Conservation (phyloP, 1,140 invertebrate species). For the Camponotus floridanus region DNA sequence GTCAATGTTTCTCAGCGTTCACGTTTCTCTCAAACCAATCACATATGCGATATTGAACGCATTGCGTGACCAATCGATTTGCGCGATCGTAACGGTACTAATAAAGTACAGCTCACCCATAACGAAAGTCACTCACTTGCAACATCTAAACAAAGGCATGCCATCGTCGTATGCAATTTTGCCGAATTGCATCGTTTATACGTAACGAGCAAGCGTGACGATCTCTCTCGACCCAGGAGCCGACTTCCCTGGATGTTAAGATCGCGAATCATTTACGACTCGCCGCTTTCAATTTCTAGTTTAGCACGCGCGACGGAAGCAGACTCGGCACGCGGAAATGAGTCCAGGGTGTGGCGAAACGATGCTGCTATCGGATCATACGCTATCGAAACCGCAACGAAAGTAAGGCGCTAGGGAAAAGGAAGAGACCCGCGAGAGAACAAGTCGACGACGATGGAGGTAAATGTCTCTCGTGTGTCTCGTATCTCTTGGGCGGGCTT, state of each 20-base stretch:
- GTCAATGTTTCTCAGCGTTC: slow-evolving; percentile 19
- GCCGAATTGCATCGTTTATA: slow-evolving; percentile 15
- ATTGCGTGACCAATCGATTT: slow-evolving; percentile 22
- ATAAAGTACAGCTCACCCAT: neutral
- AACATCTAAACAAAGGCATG: slow-evolving; percentile 20
- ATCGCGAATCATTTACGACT: slow-evolving; percentile 4
- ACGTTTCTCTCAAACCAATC: slow-evolving; percentile 34
- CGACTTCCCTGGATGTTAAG: slow-evolving; percentile 67
- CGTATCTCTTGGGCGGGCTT: slow-evolving; percentile 11
- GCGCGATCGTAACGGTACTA: neutral
- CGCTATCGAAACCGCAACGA: slow-evolving; percentile 19
- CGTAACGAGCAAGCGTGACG: slow-evolving; percentile 37
- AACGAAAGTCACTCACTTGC: neutral
- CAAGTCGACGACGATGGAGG: neutral
- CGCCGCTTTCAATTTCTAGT: slow-evolving; percentile 67
- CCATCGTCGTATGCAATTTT: neutral
- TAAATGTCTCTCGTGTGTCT: slow-evolving; percentile 6
- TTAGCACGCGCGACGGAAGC: slow-evolving; percentile 14
- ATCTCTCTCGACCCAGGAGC: slow-evolving; percentile 14
- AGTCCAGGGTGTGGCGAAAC: slow-evolving; percentile 55
- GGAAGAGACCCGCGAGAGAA: slow-evolving; percentile 5
- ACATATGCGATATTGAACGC: slow-evolving; percentile 1
- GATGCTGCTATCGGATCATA: slow-evolving; percentile 23
- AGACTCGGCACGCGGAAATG: slow-evolving; percentile 57
- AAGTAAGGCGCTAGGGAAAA: slow-evolving; percentile 12